Percentiles rank a stretch among this genome's conserved stretches.
Evolutionary conservation across 1,140 invertebrate species (phyloP).

Genomic region (Drusus annulatus): DNA sequence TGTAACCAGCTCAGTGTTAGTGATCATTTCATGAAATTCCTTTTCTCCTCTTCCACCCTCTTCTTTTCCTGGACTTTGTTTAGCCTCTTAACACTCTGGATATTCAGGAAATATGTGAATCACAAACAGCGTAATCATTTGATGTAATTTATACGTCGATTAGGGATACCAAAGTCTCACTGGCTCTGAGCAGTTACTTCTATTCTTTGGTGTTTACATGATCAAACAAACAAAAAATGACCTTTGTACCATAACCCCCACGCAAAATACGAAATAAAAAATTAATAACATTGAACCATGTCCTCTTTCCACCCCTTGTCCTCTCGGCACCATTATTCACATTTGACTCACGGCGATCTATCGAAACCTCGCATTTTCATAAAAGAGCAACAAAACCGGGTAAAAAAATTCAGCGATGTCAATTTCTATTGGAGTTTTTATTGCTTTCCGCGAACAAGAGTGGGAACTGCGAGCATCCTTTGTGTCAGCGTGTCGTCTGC

Average conservation of each 20-base stretch:
- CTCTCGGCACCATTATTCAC: background rate
- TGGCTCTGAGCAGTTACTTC: too few species aligned
- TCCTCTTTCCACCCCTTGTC: background rate
- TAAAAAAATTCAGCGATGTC: background rate
- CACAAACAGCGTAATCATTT: too few species aligned
- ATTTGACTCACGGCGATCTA: background rate
- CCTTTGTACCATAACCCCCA: background rate
- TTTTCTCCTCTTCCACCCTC: too few species aligned
- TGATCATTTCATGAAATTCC: too few species aligned
- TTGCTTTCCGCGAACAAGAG: constrained; percentile 1
- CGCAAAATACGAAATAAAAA: background rate
- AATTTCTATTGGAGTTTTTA: constrained; percentile 1
- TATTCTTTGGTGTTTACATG: too few species aligned
- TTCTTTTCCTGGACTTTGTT: too few species aligned
- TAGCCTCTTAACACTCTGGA: too few species aligned
- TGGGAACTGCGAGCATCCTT: background rate
- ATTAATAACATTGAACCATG: background rate
- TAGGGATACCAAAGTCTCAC: too few species aligned
- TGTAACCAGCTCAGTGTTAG: too few species aligned
- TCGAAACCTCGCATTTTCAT: constrained; percentile 2
- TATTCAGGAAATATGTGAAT: too few species aligned
- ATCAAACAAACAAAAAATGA: background rate
- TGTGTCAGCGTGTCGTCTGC: background rate
- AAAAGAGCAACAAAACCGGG: background rate
- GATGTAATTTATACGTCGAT: too few species aligned